These are phyloP conservation scores for Eucera pruinosa DNA, from an alignment of 2,888 invertebrate species.

Conservation along the genomic window DNA sequence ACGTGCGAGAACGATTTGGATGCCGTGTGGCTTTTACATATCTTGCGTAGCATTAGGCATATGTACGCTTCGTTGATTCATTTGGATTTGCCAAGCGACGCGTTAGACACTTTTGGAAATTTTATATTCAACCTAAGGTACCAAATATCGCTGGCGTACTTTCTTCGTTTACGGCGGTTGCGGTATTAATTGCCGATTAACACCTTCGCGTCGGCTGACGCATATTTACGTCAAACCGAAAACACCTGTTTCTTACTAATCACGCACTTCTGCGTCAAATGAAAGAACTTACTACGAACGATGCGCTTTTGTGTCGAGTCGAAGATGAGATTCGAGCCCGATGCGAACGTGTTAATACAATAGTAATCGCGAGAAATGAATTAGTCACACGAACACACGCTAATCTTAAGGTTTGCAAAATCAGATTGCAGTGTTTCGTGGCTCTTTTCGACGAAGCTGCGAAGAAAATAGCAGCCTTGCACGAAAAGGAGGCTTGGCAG, in stretches of 20 bases:
- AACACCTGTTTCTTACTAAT: too few species aligned
- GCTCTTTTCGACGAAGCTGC: conserved; percentile 94
- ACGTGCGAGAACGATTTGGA: conserved; percentile 79
- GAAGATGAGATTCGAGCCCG: too few species aligned
- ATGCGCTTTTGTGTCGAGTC: too few species aligned
- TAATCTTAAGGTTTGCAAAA: conserved; percentile 41
- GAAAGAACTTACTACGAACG: too few species aligned
- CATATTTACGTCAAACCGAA: too few species aligned
- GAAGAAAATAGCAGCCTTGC: conserved; percentile 90
- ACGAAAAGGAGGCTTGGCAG: conserved; percentile 93
- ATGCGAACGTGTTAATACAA: too few species aligned
- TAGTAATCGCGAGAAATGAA: too few species aligned
- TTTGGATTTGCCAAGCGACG: conserved; percentile 94
- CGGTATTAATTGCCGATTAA: too few species aligned
- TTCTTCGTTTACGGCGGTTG: conserved; percentile 6
- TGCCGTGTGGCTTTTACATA: conserved; percentile 91
- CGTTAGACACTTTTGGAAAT: conserved; percentile 92
- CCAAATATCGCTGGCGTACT: background rate
- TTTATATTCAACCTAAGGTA: conserved; percentile 93
- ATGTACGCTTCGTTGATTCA: conserved; percentile 93
- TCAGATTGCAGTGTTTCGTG: conserved; percentile 91
- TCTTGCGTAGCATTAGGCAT: conserved; percentile 91
- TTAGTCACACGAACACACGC: too few species aligned
- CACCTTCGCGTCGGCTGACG: too few species aligned
- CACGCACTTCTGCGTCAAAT: too few species aligned